Base-by-base conservation (phyloP, 2,888 invertebrate genomes). In the Xanthia icteritia region DNA sequence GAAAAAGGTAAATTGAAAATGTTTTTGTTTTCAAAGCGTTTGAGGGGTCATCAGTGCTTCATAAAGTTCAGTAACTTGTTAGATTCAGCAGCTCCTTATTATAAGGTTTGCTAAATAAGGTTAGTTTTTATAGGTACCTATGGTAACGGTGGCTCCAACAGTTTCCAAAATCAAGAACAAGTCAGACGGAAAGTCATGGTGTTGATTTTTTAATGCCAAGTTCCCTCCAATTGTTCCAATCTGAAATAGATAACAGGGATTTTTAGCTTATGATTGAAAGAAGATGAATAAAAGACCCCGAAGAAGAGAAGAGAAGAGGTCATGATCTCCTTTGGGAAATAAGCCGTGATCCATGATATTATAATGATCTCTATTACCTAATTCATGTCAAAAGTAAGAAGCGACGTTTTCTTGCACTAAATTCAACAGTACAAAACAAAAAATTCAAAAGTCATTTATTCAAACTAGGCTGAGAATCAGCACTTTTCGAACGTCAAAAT, bases 151-250 rank as follows among this genome's bases (percentile, higher is more conserved):
- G 0, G 97, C 97, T 64, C 97, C 97, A 23, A 97, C 97, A 1
- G 97, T 97, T 92, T 97, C 97, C 23, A 98, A 89, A 11, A 98
- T 93, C 5, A 98, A 89, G 87, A 97, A 98, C 17, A 98, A 90
- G 90, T 98, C 98, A 0, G 98, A 98, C 0, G 97, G 97, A 90
- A 98, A 98, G 61, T 98, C 97, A 2, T 94, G 95, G 88, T 98
- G 97, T 36, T 94, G 90, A 89, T 98, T 97, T 91, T 98, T 98
- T 87, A 98, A 73, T 0, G 93, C 94, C 73, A 97, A 88, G 84
- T 98, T 98, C n/a, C 98, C 98, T 75, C 97, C 98, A 78, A 98
- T 94, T 0, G 97, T 97, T 42, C 98, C 98, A 80, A 97, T 95
- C 97, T 97, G 90, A 58, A 91, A 92, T 60, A 27, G 45, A 39